Evolutionary conservation across 2,113 vertebrate species (phyloP), one percentile per base, ranked within the genome.

Genomic region (Argyrosomus japonicus): DNA sequence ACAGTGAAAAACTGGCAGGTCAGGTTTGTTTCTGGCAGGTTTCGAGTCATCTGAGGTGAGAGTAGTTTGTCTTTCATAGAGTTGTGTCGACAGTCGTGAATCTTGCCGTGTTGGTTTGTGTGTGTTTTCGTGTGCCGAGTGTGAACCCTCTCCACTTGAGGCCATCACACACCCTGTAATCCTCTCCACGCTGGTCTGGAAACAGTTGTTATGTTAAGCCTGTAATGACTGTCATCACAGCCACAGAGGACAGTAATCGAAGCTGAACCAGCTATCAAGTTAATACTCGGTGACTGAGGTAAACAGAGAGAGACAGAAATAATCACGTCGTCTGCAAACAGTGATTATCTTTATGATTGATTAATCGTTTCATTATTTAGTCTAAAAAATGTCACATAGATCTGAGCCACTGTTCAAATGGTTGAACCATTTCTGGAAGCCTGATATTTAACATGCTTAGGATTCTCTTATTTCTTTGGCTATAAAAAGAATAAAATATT

Each of bases 141-240:
- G 40, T 77, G 29, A 47, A 43, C 6, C 12, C 0, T 79, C 50
- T 79, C 45, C 40, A 51, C 70, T 19, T 18, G 62, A 73, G 65
- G 45, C 53, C 29, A 1, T 54, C 57, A 68, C 57, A 67, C 57
- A 77, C 79, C 60, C 77, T 68, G 74, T 83, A 79, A 74, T 87
- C 64, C 75, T 61, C 51, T 11, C 19, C n/a, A 6, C 27, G 5
- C 71, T 62, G 68, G 77, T 69, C 53, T 88, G 81, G 32, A 79
- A 58, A 12, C 77, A 36, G 75, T 87, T 1, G 79, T 91, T 91
- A 85, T 9, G 43, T 71, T 74, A 68, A 84, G 65, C 43, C 54
- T 21, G 56, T 89, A 85, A 91, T 69, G 63, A 82, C 45, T 14
- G 19, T 76, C 0, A 83, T 89, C 36, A 82, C 21, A 51, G 71